phyloP scores from a whole-genome alignment of 1,140 invertebrate species.

The Drosophila navojoa region DNA sequence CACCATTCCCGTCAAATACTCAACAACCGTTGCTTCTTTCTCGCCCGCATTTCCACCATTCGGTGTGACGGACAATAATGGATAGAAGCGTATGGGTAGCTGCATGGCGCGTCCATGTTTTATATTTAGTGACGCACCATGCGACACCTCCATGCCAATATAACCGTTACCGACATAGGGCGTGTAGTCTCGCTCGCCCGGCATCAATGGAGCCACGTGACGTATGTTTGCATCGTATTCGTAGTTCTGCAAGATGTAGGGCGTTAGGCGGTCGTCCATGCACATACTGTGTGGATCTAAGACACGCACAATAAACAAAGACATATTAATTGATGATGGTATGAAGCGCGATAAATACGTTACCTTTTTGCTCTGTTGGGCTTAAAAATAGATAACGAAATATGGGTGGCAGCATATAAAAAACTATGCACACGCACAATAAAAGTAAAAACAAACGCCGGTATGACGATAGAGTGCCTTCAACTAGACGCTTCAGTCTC shows the following conservation, averaged over 20 bases:
- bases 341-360: slow-evolving; percentile 37
- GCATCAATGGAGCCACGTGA: slow-evolving; percentile 84
- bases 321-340: neutral
- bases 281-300: slow-evolving; percentile 87
- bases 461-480: slow-evolving; percentile 87
- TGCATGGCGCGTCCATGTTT: slow-evolving; percentile 89
- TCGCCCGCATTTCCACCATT: slow-evolving; percentile 77
- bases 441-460: slow-evolving; percentile 87
- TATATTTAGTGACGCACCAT: slow-evolving; percentile 88
- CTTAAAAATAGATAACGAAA: slow-evolving; percentile 87
- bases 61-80: slow-evolving; percentile 87
- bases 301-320: neutral
- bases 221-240: slow-evolving; percentile 89
- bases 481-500: slow-evolving; percentile 86
- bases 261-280: slow-evolving; percentile 87
- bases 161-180: slow-evolving; percentile 93
- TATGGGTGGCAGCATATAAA: slow-evolving; percentile 88
- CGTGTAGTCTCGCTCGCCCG: slow-evolving; percentile 86
- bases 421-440: slow-evolving; percentile 86
- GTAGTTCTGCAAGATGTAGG: slow-evolving; percentile 86
- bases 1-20: slow-evolving; percentile 88
- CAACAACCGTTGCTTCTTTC: slow-evolving; percentile 87
- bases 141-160: slow-evolving; percentile 87
- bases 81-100: slow-evolving; percentile 89
- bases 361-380: slow-evolving; percentile 83